phyloP scores from a whole-genome alignment of 2,888 invertebrate species.

The Fabriciana adippe region DNA sequence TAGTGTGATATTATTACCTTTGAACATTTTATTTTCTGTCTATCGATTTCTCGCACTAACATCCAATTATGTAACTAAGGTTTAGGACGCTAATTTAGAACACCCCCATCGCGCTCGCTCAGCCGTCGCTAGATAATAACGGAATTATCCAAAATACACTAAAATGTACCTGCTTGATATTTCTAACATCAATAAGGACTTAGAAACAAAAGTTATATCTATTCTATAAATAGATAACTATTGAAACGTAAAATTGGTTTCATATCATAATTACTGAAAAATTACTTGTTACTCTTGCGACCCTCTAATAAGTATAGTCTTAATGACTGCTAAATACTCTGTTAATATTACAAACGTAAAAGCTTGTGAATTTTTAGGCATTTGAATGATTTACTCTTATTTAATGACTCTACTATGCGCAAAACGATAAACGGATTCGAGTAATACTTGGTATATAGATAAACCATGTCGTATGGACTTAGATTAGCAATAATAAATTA shows the following conservation, averaged over 20 bases:
- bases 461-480: no score
- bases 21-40: constrained; percentile 13
- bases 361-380: no score
- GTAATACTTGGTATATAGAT: no score
- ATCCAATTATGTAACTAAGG: constrained; percentile 38
- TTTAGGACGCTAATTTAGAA: constrained; percentile 46
- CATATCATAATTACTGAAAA: no score
- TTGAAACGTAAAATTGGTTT: background rate
- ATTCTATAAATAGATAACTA: background rate
- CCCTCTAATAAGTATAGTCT: no score
- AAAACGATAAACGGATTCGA: no score
- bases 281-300: no score
- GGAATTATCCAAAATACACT: constrained; percentile 40
- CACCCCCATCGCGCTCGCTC: constrained; percentile 49
- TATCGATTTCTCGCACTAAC: constrained; percentile 34
- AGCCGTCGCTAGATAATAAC: constrained; percentile 51
- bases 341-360: no score
- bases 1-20: background rate
- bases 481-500: no score
- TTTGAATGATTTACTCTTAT: no score
- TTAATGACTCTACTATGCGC: no score
- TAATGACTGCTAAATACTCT: no score
- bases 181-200: constrained; percentile 11
- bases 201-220: constrained; percentile 1
- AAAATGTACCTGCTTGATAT: constrained; percentile 28